Evolutionary conservation across 2,888 invertebrate species (phyloP), one percentile per base, ranked within the genome.

Genomic region (Diarsia dahlii): DNA sequence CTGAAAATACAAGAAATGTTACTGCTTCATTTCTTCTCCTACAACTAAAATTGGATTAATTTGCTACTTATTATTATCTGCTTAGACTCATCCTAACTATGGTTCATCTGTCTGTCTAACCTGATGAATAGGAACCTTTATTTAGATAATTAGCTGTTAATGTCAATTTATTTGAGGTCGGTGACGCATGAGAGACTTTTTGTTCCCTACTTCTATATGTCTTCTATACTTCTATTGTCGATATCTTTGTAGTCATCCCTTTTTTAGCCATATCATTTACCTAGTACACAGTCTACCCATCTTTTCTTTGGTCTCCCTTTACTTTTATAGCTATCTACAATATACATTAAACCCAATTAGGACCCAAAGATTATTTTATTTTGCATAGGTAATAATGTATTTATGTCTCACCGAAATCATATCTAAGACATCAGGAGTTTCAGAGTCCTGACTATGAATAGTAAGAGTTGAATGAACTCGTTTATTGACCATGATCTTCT

Each of bases 381-480:
- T 60, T 34, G 9, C 3, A 18, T 60, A 20, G 20, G 4, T 20
- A 62, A 4, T 10, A 62, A 62, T 39, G 10, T 12, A 20, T 62
- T 45, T n/a, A 15, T 45, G 54, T 46, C 86, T 91, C 80, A 96
- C 96, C 90, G 93, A 93, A 88, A 96, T 93, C 58, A 96, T 78
- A 77, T 95, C 95, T 20, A 96, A 89, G 12, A 93, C 91, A 63
- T 95, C 95, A 66, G 93, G 89, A 64, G 94, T 79, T 0, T 89
- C 79, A 0, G 94, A 94, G 10, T 94, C 94, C 3, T 94, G 94
- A 70, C 95, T 96, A 80, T 96, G 95, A 56, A 96, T 90, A 18
- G 95, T 95, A 10, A 95, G 87, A 0, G 92, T 91, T 0, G 96
- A 96, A 81, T 94, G 91, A 0, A 96, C 91, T 20, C 91, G 90